Base-by-base conservation (phyloP, 2,888 invertebrate genomes). In the Cheilosia vernalis region DNA sequence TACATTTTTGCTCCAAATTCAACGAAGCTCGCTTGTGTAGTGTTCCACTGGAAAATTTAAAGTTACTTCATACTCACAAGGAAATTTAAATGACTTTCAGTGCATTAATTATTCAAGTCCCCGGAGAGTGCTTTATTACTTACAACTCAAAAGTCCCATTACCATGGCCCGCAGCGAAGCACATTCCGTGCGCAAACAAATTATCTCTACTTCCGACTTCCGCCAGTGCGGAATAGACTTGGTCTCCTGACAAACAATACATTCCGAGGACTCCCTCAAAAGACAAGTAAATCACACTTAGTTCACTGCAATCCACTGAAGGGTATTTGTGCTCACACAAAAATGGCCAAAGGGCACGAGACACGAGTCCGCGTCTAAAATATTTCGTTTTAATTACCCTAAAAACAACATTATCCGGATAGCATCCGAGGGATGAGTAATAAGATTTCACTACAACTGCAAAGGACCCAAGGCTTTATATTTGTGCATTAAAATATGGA, bases 381-480 rank as follows among this genome's bases (percentile, higher is more conserved):
- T 40, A 40, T 56, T 42, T 40, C 30, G 19, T 66, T 66, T 42
- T 67, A 76, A 66, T 76, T 76, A 76, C 60, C 44, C 60, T 60
- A 60, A 67, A 67, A 76, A 66, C 66, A 66, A 53, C 66, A 76
- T 67, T 66, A 66, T 66, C 49, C 60, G 6, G 58, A 24, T 42
- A 67, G 44, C 24, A 67, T 40, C 49, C 30, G 19, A 49, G 40
- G 27, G 27, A 66, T 58, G 53, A 67, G 60, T 60, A 67, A 67
- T 66, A 60, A 51, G 27, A 66, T 58, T 53, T 4, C 4, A 9
- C 55, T 56, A 58, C 24, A 49, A 47, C 49, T 33, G 40, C 19
- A 21, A 44, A 21, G 33, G 44, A 17, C 42, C 33, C 30, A 7
- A 9, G 30, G 9, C 30, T 30, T 9, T 9, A 9, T 17, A 21